Evolutionary conservation across 1,140 invertebrate species (phyloP).

Genomic region (Penaeus japonicus): DNA sequence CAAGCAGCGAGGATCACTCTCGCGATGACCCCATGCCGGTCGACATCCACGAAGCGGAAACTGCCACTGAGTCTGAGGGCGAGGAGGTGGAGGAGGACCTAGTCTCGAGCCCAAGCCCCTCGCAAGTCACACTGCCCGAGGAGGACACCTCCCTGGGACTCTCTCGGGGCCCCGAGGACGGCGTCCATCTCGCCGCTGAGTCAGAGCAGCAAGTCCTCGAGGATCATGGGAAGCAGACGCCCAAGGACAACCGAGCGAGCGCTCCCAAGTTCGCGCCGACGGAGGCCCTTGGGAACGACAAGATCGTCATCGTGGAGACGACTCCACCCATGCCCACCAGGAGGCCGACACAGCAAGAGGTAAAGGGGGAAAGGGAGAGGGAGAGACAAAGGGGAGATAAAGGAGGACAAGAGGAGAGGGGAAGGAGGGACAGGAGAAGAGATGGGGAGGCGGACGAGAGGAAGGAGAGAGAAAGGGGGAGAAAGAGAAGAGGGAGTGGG

Average conservation of each 20-base stretch:
- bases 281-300: slow-evolving; percentile 44
- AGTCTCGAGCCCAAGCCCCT: background rate
- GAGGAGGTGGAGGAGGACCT: background rate
- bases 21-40: background rate
- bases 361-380: background rate
- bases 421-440: too few relatives aligned
- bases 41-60: slow-evolving; percentile 23
- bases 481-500: background rate
- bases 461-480: background rate
- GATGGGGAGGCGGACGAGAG: too few relatives aligned
- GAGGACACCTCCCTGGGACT: background rate
- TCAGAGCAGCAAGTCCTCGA: background rate
- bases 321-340: background rate
- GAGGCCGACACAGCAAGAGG: background rate
- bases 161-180: background rate
- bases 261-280: background rate
- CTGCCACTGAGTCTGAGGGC: slow-evolving; percentile 28
- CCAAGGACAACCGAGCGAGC: background rate
- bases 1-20: slow-evolving; percentile 20
- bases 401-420: background rate
- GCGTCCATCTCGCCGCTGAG: background rate
- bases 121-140: background rate
- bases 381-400: background rate
- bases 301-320: slow-evolving; percentile 37
- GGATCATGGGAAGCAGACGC: background rate